Conservation (phyloP, 2,113 vertebrate species). For the Pitta sordida region DNA sequence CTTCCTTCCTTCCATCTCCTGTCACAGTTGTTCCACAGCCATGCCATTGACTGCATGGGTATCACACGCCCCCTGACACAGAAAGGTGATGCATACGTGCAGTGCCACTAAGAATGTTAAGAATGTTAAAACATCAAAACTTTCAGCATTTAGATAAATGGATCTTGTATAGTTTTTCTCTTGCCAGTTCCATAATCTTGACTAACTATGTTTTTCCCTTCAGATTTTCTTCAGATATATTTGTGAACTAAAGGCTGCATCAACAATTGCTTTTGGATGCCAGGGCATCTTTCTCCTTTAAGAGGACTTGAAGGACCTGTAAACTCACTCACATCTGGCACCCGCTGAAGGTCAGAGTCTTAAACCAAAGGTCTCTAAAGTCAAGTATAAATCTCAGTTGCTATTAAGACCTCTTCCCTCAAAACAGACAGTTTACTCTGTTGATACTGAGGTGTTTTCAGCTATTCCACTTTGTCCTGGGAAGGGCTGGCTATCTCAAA, state of each 20-base stretch:
- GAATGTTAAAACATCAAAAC: not conserved
- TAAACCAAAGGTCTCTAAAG: not conserved
- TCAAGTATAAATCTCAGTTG: not conserved
- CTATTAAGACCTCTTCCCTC: not conserved
- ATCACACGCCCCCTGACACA: not conserved
- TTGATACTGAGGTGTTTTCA: not conserved
- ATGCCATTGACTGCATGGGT: accelerated
- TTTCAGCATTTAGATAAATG: not conserved
- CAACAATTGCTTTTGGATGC: not conserved
- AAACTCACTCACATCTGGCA: not conserved
- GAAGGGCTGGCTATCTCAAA: not conserved
- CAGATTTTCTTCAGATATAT: not conserved
- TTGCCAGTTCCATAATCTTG: not conserved
- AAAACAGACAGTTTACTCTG: not conserved
- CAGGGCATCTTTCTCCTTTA: not conserved
- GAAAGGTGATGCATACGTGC: not conserved
- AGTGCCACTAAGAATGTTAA: not conserved
- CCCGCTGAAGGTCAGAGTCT: not conserved
- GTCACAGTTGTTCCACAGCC: not conserved
- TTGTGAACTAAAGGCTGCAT: not conserved
- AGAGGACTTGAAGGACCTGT: not conserved
- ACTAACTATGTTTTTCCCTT: not conserved
- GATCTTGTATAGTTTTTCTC: not conserved
- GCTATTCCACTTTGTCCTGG: not conserved
- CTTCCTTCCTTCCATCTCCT: not conserved